Base-by-base conservation (phyloP, 2,797 vertebrate genomes). In the Argyrosomus regius region DNA sequence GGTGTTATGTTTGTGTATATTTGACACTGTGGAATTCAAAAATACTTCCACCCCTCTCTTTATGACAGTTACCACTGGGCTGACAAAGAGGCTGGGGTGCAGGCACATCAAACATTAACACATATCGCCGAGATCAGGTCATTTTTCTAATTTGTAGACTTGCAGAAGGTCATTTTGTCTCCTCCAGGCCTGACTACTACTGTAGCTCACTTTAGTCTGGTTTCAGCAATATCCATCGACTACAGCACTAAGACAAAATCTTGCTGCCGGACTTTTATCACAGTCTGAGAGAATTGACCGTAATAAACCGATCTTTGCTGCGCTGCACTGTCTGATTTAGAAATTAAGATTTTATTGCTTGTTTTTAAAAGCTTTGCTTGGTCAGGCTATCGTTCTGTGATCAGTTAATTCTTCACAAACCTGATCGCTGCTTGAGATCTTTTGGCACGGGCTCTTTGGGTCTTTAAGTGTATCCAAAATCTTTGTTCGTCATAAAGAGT, bases 21-120 rank as follows among this genome's bases (percentile, higher is more conserved):
- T 28, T 77, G 49, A 53, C 54, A 79, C 31, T 16, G 45, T 39
- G 24, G 20, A 70, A 56, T 54, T 9, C 24, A 52, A 58, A 76
- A 81, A 68, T 75, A 62, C 22, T 49, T 71, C 59, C 35, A 24
- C 69, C 77, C 67, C n/a, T 61, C 54, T 41, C 49, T 73, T 39
- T 53, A 43, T 61, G 72, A 61, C 49, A 76, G 54, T 45, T 46
- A 63, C 31, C 65, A 41, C 61, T 54, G 72, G 39, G 22, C 43
- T 50, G 35, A 35, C 57, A 66, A 72, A 56, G 46, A 57, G 46
- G 49, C 6, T 48, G 28, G 46, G 45, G 31, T 75, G 49, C 28
- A 28, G 52, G 43, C 63, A 64, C 62, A 83, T 86, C 74, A 84
- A 85, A 78, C 62, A 81, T 78, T 52, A 71, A 81, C 45, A 62